Conservation (phyloP, 1,140 invertebrate species). For the Aphaenogaster ashmeadi region DNA sequence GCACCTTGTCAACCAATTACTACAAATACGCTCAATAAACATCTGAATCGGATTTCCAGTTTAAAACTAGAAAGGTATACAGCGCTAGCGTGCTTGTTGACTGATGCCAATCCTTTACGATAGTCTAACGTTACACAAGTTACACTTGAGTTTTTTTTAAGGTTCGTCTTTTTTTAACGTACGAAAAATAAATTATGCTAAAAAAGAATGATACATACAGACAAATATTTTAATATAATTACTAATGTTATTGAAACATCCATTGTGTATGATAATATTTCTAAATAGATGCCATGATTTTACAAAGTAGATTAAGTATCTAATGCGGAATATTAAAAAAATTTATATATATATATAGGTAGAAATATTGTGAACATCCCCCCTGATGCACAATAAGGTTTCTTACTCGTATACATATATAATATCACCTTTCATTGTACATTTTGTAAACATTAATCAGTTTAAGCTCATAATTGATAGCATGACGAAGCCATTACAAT, state of each 20-base stretch:
- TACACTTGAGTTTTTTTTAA: constrained; percentile 50
- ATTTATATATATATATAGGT: constrained; percentile 36
- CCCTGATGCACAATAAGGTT: constrained; percentile 47
- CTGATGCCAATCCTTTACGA: constrained; percentile 82
- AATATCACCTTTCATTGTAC: constrained; percentile 47
- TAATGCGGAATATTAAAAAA: constrained; percentile 31
- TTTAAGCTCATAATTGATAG: constrained; percentile 32
- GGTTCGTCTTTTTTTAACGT: constrained; percentile 66
- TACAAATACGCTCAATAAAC: constrained; percentile 81
- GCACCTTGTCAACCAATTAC: constrained; percentile 83
- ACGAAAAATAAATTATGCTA: constrained; percentile 57
- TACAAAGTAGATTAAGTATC: constrained; percentile 60
- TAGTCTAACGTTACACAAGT: constrained; percentile 66
- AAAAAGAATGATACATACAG: constrained; percentile 44
- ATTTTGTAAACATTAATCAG: constrained; percentile 58
- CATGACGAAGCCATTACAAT: constrained; percentile 6
- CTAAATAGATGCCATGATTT: constrained; percentile 67
- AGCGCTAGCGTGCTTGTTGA: constrained; percentile 81
- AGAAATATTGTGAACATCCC: constrained; percentile 45
- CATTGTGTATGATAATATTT: constrained; percentile 66
- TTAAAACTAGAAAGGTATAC: constrained; percentile 81
- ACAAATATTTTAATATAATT: constrained; percentile 69
- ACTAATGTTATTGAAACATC: constrained; percentile 61
- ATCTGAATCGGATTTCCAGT: constrained; percentile 81
- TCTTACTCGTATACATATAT: constrained; percentile 52